Conservation (phyloP, 2,113 vertebrate genomes). For the Lanius collurio region DNA sequence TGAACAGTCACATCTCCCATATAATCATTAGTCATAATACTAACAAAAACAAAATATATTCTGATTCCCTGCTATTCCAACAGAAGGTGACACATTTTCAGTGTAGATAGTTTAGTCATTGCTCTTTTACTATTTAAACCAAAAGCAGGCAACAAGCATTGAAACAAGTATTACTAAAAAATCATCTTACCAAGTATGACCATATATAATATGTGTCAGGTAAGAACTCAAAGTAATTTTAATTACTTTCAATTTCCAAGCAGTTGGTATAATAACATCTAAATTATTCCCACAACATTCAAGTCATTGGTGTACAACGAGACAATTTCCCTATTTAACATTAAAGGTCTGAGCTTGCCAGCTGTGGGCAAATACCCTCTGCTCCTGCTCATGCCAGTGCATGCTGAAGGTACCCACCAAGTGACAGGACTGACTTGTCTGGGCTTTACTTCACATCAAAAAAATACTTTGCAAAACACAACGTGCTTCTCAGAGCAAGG, state of each 20-base stretch:
- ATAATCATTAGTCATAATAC: neutral
- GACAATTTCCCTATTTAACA: neutral
- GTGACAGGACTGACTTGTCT: neutral
- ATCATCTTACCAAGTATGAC: neutral
- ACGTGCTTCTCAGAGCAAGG: neutral
- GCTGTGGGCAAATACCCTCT: neutral
- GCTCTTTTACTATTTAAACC: conserved; percentile 13
- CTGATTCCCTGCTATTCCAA: neutral
- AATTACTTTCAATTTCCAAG: neutral
- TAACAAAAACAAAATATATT: conserved; percentile 19
- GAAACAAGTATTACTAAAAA: neutral
- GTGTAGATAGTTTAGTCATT: neutral
- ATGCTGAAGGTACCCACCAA: neutral
- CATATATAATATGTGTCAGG: neutral
- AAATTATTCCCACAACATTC: neutral
- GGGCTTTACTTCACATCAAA: neutral
- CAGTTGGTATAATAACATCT: neutral
- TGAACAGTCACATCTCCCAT: neutral
- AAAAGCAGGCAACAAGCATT: neutral
- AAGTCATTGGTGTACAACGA: neutral
- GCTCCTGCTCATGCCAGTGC: neutral
- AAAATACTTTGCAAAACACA: neutral
- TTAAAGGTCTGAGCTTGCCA: neutral
- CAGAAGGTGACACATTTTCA: neutral
- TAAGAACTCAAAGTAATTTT: neutral